Base-by-base conservation (phyloP, 2,888 invertebrate genomes). In the Dyspetes luteomarginatus region DNA sequence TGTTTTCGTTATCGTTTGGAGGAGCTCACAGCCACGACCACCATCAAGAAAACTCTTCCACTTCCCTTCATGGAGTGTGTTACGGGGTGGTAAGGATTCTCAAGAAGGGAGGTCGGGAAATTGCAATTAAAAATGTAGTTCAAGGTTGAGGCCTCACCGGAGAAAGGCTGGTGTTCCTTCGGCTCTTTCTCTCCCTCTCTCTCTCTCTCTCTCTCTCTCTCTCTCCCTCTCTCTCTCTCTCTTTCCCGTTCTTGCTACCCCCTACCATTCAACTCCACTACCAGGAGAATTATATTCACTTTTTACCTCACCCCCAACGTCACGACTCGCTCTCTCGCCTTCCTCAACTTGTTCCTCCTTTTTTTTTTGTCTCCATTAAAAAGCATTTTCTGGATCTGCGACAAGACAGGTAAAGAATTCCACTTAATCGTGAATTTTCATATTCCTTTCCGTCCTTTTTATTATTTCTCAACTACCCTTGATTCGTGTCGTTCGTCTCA, bases 71-170 rank as follows among this genome's bases (percentile, higher is more conserved):
- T 24, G 36, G 64, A 64, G 56, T 65, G 74, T 74, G 69, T 74
- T 36, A 50, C 60, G 67, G 76, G 74, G n/a, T n/a, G 83, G 75
- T 30, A 78, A 71, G 64, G 24, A 55, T 58, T 41, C 74, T 74
- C 43, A 22, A 22, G 72, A 58, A 60, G 76, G 83, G 72, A 82
- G 81, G 82, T 82, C 86, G 86, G 87, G 83, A 89, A 87, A 88
- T 88, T 85, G 90, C 90, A 91, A 92, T 92, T 92, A 92, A 91
- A 91, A 91, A 91, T 91, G 89, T 91, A 91, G 91, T 91, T 91
- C 92, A 92, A 91, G 91, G 92, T 89, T 86, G 84, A 81, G 78
- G 78, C 78, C 76, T 74, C 76, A 64, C 30, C 45, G 64, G 19
- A 22, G 67, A 68, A 62, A 77, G 81, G 81, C 73, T 74, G 74